Base-by-base conservation (phyloP, 2,888 invertebrate genomes). In the Beris chalybata region DNA sequence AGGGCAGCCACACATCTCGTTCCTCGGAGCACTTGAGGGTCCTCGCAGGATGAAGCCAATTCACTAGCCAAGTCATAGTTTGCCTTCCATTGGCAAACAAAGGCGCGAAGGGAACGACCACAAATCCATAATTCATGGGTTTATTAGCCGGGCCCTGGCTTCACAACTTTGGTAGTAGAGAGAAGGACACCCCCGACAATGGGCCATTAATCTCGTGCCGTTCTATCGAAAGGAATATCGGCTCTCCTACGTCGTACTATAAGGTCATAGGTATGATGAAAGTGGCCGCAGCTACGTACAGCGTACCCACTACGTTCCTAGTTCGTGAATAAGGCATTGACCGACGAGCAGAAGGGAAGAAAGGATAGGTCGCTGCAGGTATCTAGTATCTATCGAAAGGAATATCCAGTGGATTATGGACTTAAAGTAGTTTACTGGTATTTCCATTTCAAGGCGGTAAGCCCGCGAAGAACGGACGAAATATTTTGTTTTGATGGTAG, bases 41-140 rank as follows among this genome's bases (percentile, higher is more conserved):
- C 61, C 22, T 38, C 38, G n/a, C 53, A 52, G 61, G 52, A 50
- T 38, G 15, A 52, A 5, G 32, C 61, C 43, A 38, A 61, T 52
- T 61, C 22, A 50, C 61, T 47, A 43, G 44, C 13, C 30, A 52
- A 61, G 52, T 50, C 22, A 32, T 32, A 50, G 61, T 58, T 22
- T 50, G 22, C 43, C 52, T 61, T 52, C 50, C 22, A 32, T 48
- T 38, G 52, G 38, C 50, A 50, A 61, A 61, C 50, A 52, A 52
- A 50, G 38, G 22, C 43, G 50, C 61, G 38, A 61, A 50, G 61
- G 61, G 50, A 61, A 50, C 31, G 50, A 61, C 61, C 61, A 15
- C 61, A 61, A 61, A 61, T 61, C 50, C 50, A 61, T 61, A 61
- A 61, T 61, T 61, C 61, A 61, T 61, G 50, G 61, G 50, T 61